A percentile compares a stretch with the other conserved stretches of the same genome.
Evolutionary conservation across 1,140 invertebrate species (phyloP).

Genomic region (Hetaerina americana): DNA sequence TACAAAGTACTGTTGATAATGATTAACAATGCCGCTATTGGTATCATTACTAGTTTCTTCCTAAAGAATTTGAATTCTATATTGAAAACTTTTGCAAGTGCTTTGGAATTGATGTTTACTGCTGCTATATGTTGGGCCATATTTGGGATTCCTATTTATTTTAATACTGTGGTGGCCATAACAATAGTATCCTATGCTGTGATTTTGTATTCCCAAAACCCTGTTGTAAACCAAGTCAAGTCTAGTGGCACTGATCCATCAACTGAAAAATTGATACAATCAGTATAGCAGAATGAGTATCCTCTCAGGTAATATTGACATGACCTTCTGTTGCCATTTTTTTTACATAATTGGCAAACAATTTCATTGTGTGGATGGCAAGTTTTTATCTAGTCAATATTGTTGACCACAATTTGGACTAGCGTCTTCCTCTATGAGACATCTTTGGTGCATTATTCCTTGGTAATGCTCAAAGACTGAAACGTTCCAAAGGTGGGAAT

Average conservation of each 20-base stretch:
- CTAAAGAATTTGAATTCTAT: conserved; percentile 89
- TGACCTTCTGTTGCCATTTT: too few relatives aligned
- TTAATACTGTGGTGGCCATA: conserved; percentile 72
- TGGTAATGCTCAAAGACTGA: too few relatives aligned
- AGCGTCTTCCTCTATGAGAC: too few relatives aligned
- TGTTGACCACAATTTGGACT: too few relatives aligned
- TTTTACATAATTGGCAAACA: too few relatives aligned
- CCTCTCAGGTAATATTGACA: too few relatives aligned
- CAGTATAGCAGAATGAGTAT: too few relatives aligned
- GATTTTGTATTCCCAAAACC: conserved; percentile 79
- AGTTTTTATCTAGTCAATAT: too few relatives aligned
- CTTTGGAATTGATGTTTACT: conserved; percentile 82
- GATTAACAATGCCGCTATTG: conserved; percentile 79
- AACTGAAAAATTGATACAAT: neutral
- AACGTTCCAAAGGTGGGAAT: too few relatives aligned
- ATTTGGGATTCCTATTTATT: conserved; percentile 73
- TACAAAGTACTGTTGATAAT: conserved; percentile 66
- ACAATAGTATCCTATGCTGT: conserved; percentile 70
- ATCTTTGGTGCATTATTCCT: too few relatives aligned
- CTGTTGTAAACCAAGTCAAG: conserved; percentile 47
- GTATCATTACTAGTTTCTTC: conserved; percentile 89
- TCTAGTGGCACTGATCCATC: neutral
- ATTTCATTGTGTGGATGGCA: too few relatives aligned
- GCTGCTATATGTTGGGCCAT: conserved; percentile 80
- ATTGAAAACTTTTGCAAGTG: conserved; percentile 90